Conservation (phyloP, 2,797 vertebrate genomes). For the Okamejei kenojei region DNA sequence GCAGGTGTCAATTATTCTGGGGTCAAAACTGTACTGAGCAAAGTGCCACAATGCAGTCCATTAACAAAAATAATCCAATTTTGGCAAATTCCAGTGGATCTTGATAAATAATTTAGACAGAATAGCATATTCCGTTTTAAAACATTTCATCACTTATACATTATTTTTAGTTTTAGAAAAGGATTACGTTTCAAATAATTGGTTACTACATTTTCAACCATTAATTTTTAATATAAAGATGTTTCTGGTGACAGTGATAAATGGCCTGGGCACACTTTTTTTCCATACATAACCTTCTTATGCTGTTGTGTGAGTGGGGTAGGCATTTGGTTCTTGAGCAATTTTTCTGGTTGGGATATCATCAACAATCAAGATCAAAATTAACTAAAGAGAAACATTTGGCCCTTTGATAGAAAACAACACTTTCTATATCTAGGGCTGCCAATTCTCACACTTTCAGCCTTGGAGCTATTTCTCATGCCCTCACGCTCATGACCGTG, state of each 20-base stretch:
- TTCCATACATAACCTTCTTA: neutral
- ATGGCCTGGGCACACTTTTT: neutral
- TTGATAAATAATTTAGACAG: neutral
- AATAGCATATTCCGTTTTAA: neutral
- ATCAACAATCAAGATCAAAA: neutral
- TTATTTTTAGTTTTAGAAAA: neutral
- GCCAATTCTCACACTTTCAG: too few species aligned
- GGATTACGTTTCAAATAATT: neutral
- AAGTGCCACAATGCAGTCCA: too few species aligned
- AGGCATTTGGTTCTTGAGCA: neutral
- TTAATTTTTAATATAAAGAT: neutral
- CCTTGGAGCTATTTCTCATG: too few species aligned
- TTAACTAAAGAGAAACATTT: neutral
- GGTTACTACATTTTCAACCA: neutral
- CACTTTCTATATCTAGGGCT: neutral
- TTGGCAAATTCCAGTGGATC: too few species aligned
- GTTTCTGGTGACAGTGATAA: neutral
- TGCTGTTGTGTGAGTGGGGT: too few species aligned
- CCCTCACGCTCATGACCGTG: too few species aligned
- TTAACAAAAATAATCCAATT: too few species aligned
- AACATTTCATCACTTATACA: neutral
- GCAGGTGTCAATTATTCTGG: too few species aligned
- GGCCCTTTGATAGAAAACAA: neutral
- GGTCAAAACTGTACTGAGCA: too few species aligned
- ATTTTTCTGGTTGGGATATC: neutral